Base-by-base conservation (phyloP, 2,113 vertebrate genomes). In the Ptilonorhynchus violaceus region DNA sequence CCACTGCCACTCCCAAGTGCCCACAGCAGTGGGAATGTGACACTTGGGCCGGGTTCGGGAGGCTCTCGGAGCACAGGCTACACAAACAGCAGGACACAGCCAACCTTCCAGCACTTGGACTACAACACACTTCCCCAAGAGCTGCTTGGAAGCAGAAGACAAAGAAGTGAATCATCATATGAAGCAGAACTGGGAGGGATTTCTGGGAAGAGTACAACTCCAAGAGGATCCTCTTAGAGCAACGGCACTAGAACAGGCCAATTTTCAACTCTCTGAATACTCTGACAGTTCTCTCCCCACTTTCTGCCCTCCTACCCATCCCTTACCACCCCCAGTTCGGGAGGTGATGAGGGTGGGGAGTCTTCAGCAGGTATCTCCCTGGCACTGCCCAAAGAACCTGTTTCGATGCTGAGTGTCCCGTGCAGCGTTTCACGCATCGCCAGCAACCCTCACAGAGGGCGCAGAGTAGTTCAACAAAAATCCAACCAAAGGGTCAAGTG, bases 151-250 rank as follows among this genome's bases (percentile, higher is more conserved):
- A 69, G 67, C 80, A 77, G 41, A 41, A 85, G 39, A 69, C 66
- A 77, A 84, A 18, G 44, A 25, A 72, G 33, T 95, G 95, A 96
- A 93, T 96, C 93, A 96, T 23, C 74, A 2, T 2, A 59, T 1
- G 4, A 33, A 69, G 21, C 27, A 39, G 27, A 88, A 41, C 55
- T 66, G 91, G 95, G 94, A 95, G 93, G 94, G 92, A 79, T 42
- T 96, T 96, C 94, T 89, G 95, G 88, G 94, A 94, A 96, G 37
- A 77, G 22, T 3, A 21, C 17, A 79, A 31, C 25, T 47, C 53
- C 1, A 11, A 20, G 64, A 92, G 31, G 50, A 35, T 41, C 41
- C 23, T 70, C 31, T 52, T n/a, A 7, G 27, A 73, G 58, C 10
- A 70, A 25, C 1, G 0, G 44, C 41, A 30, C 24, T 8, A 7